Percentiles rank a stretch among this genome's conserved stretches.
Conservation (phyloP, 2,113 vertebrate species). For the Rallus limicola region DNA sequence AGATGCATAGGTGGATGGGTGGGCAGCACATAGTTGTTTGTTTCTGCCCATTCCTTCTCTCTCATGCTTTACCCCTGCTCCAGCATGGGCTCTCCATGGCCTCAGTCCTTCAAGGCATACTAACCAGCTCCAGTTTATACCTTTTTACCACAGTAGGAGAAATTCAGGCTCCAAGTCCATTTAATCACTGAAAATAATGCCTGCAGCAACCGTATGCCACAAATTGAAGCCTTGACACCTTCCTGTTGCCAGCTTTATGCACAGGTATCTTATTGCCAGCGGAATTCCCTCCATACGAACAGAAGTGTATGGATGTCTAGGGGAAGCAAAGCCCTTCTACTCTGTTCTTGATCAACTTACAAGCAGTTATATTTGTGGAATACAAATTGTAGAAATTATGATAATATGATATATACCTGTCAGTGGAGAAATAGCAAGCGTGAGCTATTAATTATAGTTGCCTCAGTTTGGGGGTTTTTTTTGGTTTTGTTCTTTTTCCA, state of each 20-base stretch:
- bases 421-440: background rate
- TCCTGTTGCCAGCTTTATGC: background rate
- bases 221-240: background rate
- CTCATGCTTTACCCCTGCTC: too few relatives aligned
- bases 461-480: background rate
- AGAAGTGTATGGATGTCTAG: background rate
- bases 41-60: background rate
- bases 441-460: background rate
- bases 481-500: background rate
- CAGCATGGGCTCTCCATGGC: background rate
- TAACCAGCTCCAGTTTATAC: background rate
- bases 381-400: background rate
- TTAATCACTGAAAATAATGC: background rate
- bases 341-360: background rate
- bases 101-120: background rate
- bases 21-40: background rate
- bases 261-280: background rate
- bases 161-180: background rate
- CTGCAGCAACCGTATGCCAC: background rate
- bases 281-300: background rate
- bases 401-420: background rate
- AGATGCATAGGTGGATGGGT: fast-evolving
- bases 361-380: background rate
- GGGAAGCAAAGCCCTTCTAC: background rate
- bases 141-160: background rate